Percentiles rank a stretch among this genome's conserved stretches.
Evolutionary conservation across 1,140 invertebrate genomes (phyloP).

Genomic region (Delia radicum): DNA sequence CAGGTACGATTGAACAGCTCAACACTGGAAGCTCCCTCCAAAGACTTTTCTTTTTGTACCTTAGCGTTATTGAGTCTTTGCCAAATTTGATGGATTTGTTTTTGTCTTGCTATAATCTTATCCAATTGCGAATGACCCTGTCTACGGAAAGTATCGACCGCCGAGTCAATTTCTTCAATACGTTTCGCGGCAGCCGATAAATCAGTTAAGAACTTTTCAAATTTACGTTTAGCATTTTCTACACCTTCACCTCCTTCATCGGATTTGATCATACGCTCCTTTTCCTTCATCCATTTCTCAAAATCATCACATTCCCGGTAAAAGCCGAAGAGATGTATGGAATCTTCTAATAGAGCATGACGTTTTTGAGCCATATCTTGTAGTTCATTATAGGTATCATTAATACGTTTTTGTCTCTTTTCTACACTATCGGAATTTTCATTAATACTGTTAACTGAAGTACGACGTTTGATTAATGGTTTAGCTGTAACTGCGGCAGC

Average conservation of each 20-base stretch:
- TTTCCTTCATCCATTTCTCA: conserved; percentile 96
- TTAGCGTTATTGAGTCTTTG: conserved; percentile 86
- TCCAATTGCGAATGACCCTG: conserved; percentile 87
- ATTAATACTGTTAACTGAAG: conserved; percentile 46
- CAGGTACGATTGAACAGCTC: conserved; percentile 92
- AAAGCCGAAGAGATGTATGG: conserved; percentile 90
- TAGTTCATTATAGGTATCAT: conserved; percentile 78
- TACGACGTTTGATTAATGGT: conserved; percentile 57
- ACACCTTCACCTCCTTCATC: conserved; percentile 84
- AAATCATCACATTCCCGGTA: conserved; percentile 98
- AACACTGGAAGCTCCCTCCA: conserved; percentile 91
- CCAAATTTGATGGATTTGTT: conserved; percentile 86
- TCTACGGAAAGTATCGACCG: conserved; percentile 82
- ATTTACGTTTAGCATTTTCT: conserved; percentile 92
- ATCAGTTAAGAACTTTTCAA: conserved; percentile 95
- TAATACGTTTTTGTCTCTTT: conserved; percentile 78
- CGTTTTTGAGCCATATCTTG: conserved; percentile 76
- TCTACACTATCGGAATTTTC: conserved; percentile 74
- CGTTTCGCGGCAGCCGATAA: conserved; percentile 88
- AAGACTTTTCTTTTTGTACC: conserved; percentile 84
- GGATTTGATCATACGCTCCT: conserved; percentile 82
- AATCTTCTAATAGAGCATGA: conserved; percentile 83
- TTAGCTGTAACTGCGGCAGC: conserved; percentile 58
- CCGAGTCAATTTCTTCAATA: conserved; percentile 83
- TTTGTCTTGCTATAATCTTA: conserved; percentile 77